These are phyloP conservation scores for Drosophila parthenogenetica DNA, from an alignment of 2,888 invertebrate species.

Conservation along the genomic window DNA sequence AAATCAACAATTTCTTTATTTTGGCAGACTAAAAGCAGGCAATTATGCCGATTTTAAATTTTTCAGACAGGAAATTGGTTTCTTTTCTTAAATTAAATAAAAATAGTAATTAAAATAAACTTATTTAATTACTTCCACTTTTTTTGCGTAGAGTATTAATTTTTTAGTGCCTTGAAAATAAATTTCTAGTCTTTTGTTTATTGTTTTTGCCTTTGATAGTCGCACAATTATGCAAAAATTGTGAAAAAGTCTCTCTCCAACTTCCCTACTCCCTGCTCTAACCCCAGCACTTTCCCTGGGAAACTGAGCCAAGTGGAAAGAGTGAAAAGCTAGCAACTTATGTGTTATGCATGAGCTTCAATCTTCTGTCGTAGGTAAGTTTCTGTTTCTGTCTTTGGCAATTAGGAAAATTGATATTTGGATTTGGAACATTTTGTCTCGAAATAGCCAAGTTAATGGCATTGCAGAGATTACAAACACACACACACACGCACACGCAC, in stretches of 20 bases:
- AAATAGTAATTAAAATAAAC: too few relatives aligned
- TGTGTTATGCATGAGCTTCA: constrained; percentile 72
- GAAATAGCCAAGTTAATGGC: constrained; percentile 17
- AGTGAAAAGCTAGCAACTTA: constrained; percentile 44
- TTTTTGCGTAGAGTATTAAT: background rate
- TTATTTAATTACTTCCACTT: too few relatives aligned
- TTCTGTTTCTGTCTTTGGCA: constrained; percentile 23
- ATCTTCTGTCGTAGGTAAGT: constrained; percentile 10
- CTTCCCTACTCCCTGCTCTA: constrained; percentile 11
- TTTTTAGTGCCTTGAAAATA: background rate
- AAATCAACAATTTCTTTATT: too few relatives aligned
- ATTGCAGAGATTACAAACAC: constrained; percentile 17
- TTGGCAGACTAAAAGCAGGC: too few relatives aligned
- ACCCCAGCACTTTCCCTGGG: constrained; percentile 15
- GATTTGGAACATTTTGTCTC: constrained; percentile 10
- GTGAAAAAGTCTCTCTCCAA: constrained; percentile 20
- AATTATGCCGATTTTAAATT: too few relatives aligned
- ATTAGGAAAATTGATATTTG: constrained; percentile 59
- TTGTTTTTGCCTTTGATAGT: constrained; percentile 46
- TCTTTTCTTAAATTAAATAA: too few relatives aligned
- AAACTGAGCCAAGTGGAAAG: constrained; percentile 27
- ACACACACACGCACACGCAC: background rate
- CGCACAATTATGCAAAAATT: constrained; percentile 70
- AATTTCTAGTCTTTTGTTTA: constrained; percentile 48
- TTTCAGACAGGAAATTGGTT: too few relatives aligned